Percentiles rank a stretch among this genome's conserved stretches.
Conservation (phyloP, 2,888 invertebrate species). For the Ichneumoninae sp. region DNA sequence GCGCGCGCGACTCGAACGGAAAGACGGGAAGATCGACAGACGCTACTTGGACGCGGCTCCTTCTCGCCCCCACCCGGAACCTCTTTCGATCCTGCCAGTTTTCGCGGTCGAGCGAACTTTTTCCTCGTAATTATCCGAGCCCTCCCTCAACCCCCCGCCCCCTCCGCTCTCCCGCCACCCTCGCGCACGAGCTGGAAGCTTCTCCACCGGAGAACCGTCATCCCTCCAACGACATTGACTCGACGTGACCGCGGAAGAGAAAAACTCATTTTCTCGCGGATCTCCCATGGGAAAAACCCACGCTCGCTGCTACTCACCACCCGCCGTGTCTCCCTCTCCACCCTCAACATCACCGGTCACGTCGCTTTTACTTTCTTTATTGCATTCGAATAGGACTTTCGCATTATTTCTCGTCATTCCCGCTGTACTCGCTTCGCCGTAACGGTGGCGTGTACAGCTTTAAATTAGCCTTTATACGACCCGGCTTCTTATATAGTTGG, state of each 20-base stretch:
- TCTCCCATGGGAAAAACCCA: constrained; percentile 46
- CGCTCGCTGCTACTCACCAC: neutral
- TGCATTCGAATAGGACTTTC: constrained; percentile 28
- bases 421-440: neutral
- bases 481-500: neutral
- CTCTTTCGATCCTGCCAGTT: constrained; percentile 26
- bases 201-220: constrained; percentile 24
- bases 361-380: constrained; percentile 23
- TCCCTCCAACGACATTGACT: constrained; percentile 54
- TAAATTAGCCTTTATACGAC: neutral
- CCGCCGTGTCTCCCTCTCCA: neutral
- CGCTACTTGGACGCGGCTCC: constrained; percentile 25
- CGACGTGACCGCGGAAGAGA: constrained; percentile 48
- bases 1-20: neutral
- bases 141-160: neutral
- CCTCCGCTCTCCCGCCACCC: neutral
- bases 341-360: neutral
- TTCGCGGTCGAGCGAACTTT: constrained; percentile 45
- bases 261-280: constrained; percentile 59
- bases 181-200: constrained; percentile 3
- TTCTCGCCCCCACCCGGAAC: neutral
- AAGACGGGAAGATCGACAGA: constrained; percentile 41
- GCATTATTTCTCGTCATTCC: constrained; percentile 38
- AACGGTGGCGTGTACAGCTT: neutral
- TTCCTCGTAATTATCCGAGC: constrained; percentile 55